Conservation (phyloP, 2,797 vertebrate genomes). For the Ambastaia sidthimunki region DNA sequence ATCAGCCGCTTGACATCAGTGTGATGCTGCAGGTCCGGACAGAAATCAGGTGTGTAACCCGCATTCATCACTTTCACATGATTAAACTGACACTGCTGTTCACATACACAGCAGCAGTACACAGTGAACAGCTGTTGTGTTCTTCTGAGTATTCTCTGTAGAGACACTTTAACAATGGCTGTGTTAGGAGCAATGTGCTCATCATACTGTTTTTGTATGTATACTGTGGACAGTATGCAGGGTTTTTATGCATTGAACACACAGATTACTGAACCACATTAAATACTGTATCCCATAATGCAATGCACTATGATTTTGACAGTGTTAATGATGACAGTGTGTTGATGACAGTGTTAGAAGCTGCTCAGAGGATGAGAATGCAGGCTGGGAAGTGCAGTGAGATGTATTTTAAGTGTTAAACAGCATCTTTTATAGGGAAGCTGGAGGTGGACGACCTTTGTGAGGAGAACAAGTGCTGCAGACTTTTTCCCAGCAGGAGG, state of each 20-base stretch:
- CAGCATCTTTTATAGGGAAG: conserved; percentile 54
- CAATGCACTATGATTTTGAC: too few species aligned
- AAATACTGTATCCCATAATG: background rate
- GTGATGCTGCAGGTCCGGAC: too few species aligned
- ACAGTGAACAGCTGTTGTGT: background rate
- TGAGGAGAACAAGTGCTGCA: conserved; percentile 16
- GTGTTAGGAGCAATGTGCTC: background rate
- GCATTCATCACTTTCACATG: conserved; percentile 30
- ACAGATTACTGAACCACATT: background rate
- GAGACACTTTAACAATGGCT: conserved; percentile 10
- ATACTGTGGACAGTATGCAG: background rate
- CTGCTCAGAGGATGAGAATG: background rate
- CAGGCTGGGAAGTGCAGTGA: conserved; percentile 6
- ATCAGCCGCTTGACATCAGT: too few species aligned
- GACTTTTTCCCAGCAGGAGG: conserved; percentile 36
- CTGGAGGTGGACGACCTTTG: conserved; percentile 56
- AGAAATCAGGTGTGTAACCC: background rate
- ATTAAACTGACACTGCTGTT: background rate
- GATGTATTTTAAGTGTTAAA: conserved; percentile 14
- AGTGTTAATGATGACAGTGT: too few species aligned
- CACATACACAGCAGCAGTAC: conserved; percentile 10
- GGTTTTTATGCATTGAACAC: background rate
- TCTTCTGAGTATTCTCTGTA: background rate
- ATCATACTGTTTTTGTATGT: background rate
- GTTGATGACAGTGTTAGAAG: background rate